These are phyloP conservation scores for Pseudomugil tenellus DNA, from an alignment of 2,797 vertebrate genomes.

Conservation along the genomic window DNA sequence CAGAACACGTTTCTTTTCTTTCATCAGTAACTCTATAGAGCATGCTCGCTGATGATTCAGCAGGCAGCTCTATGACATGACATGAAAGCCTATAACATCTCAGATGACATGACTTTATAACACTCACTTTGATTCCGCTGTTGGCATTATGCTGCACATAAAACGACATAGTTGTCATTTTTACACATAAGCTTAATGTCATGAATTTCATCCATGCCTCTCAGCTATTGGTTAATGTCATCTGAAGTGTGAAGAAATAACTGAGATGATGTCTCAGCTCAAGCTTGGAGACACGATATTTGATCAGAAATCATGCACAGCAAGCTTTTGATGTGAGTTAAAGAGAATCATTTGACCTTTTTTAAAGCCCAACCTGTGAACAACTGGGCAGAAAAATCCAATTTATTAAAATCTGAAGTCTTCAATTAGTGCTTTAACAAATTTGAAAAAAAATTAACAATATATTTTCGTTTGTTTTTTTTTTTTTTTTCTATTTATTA, in stretches of 20 bases:
- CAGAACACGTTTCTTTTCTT: neutral
- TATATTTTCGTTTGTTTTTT: no score
- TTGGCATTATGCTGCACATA: neutral
- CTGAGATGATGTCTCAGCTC: neutral
- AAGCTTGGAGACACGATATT: neutral
- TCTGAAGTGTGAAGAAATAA: neutral
- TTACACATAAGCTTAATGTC: neutral
- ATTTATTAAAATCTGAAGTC: no score
- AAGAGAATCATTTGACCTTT: no score
- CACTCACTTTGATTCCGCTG: neutral
- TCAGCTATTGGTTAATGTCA: neutral
- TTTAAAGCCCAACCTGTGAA: no score
- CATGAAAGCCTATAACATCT: conserved; percentile 11
- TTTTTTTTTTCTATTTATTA: no score
- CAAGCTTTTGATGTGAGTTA: neutral
- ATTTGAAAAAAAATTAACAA: no score
- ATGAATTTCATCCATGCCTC: neutral
- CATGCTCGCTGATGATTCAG: conserved; percentile 2
- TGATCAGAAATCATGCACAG: neutral
- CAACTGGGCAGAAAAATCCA: no score
- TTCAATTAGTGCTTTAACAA: no score
- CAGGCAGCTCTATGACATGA: conserved; percentile 10
- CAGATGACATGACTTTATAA: conserved; percentile 9
- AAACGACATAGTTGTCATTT: neutral
- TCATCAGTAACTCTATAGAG: neutral